phyloP scores from a whole-genome alignment of 2,113 vertebrate genomes.

The Pseudonaja textilis region DNA sequence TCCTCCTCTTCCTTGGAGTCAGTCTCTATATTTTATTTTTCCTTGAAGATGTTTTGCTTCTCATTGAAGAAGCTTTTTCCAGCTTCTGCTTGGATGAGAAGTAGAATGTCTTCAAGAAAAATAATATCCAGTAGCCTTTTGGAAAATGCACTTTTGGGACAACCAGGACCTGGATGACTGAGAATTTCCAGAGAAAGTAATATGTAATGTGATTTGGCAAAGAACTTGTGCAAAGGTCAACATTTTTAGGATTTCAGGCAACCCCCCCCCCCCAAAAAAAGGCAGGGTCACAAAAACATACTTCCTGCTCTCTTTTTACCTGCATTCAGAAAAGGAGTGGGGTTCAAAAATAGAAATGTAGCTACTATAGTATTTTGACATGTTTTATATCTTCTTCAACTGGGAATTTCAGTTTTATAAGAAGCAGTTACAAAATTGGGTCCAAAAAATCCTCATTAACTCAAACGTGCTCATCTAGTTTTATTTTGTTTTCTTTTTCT shows the following conservation, averaged over 20 bases:
- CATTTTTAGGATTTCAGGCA: background rate
- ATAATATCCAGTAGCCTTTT: background rate
- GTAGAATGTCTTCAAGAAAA: background rate
- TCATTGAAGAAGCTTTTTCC: background rate
- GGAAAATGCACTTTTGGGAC: background rate
- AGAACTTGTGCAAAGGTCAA: background rate
- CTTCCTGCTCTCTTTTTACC: background rate
- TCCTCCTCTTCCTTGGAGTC: too few species aligned
- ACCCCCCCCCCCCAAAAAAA: background rate
- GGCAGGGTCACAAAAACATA: background rate
- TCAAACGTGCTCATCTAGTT: background rate
- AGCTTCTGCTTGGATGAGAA: background rate
- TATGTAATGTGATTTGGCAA: background rate
- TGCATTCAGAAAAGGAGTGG: background rate
- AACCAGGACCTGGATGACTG: background rate
- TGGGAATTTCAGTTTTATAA: background rate
- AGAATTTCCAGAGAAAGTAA: background rate
- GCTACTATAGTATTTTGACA: background rate
- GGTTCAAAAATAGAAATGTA: background rate
- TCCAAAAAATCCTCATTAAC: background rate
- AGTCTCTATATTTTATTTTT: background rate
- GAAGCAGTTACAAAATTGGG: background rate
- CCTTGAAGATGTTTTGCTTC: background rate
- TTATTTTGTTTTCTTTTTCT: background rate
- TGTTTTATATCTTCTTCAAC: background rate